A percentile compares a stretch with the other conserved stretches of the same genome.
phyloP scores from a whole-genome alignment of 1,140 invertebrate genomes.

The Drosophila pallidifrons region DNA sequence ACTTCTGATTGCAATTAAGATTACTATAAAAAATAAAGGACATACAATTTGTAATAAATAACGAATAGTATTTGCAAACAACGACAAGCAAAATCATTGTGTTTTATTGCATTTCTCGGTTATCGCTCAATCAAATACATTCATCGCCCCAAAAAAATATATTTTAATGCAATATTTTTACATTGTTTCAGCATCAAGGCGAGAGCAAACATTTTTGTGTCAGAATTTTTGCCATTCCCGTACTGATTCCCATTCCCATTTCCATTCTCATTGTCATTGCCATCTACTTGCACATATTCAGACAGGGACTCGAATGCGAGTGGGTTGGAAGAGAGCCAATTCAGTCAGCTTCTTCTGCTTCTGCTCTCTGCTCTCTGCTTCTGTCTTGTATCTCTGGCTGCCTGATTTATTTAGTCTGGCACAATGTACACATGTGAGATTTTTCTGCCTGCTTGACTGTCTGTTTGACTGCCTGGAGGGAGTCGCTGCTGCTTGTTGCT shows the following conservation, averaged over 20 bases:
- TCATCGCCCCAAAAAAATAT: conserved; percentile 1
- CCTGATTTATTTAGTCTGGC: conserved; percentile 48
- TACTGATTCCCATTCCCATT: not conserved
- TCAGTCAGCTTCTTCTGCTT: conserved; percentile 2
- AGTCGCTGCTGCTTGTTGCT: conserved; percentile 35
- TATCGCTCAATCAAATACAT: not conserved
- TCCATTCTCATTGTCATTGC: not conserved
- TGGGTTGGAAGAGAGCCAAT: too few relatives aligned
- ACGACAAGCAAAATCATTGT: not conserved
- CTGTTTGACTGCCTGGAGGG: conserved; percentile 26
- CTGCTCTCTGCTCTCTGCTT: conserved; percentile 4
- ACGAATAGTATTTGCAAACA: not conserved
- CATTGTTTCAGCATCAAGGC: conserved; percentile 52
- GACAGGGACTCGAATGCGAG: too few relatives aligned
- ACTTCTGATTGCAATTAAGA: too few relatives aligned
- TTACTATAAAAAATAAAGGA: too few relatives aligned
- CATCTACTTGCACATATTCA: too few relatives aligned
- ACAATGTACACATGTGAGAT: conserved; percentile 57
- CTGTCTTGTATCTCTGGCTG: conserved; percentile 8
- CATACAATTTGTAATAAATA: not conserved
- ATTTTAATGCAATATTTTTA: conserved; percentile 65
- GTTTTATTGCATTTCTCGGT: conserved; percentile 1
- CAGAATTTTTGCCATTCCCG: not conserved
- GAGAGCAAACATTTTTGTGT: conserved; percentile 45
- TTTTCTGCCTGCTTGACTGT: conserved; percentile 18